Conservation (phyloP, 2,888 invertebrate species). For the Calephelis perditalis region DNA sequence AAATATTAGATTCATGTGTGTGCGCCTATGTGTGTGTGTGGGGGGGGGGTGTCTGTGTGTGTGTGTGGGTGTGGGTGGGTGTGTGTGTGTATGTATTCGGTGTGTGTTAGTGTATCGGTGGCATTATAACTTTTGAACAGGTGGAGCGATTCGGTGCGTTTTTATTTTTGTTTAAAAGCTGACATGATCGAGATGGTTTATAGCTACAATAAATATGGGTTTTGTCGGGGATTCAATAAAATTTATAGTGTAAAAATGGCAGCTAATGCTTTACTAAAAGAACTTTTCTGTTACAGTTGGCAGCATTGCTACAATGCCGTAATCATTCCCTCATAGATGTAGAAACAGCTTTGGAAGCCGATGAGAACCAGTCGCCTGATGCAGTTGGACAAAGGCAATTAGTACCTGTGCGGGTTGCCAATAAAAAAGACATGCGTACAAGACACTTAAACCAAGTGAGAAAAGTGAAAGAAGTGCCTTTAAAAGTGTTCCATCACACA, state of each 20-base stretch:
- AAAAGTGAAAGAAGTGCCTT: conserved; percentile 59
- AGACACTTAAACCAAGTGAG: conserved; percentile 34
- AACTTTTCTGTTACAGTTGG: conserved; percentile 42
- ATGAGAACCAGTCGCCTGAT: conserved; percentile 52
- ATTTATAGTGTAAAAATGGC: neutral
- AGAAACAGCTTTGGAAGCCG: conserved; percentile 72
- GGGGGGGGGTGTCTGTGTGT: no score
- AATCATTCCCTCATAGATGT: conserved; percentile 70
- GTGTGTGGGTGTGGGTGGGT: no score
- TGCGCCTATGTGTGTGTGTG: no score
- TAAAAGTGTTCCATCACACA: conserved; percentile 61
- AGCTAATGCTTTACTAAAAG: neutral
- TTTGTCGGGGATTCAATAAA: no score
- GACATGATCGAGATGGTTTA: no score
- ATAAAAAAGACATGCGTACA: conserved; percentile 24
- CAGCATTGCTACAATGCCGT: conserved; percentile 60
- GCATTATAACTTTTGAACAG: no score
- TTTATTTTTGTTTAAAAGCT: no score
- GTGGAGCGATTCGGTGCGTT: no score
- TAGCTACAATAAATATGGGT: no score
- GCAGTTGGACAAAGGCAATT: conserved; percentile 45
- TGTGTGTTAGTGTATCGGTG: no score
- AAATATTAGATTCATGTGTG: no score
- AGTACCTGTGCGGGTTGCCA: conserved; percentile 46
- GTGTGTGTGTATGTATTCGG: no score